Evolutionary conservation across 2,797 vertebrate genomes (phyloP).

Genomic region (Okamejei kenojei): DNA sequence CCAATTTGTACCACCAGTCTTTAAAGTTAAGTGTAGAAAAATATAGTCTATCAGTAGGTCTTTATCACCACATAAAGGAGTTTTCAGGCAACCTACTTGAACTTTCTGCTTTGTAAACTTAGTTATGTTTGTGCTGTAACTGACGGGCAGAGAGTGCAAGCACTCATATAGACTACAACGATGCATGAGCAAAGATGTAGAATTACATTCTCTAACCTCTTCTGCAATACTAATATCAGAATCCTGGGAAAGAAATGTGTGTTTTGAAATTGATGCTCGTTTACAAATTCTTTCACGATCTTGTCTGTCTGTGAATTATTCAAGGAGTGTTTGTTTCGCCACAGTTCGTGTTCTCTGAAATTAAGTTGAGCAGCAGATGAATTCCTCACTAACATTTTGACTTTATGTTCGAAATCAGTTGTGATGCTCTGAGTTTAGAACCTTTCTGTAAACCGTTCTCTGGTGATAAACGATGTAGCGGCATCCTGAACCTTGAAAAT

Average conservation of each 20-base stretch:
- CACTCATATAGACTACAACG: not conserved
- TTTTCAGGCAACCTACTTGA: slow-evolving; percentile 7
- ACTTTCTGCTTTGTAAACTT: not conserved
- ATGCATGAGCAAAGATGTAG: not conserved
- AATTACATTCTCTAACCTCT: not conserved
- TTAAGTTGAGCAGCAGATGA: not conserved
- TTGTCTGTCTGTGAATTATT: not conserved
- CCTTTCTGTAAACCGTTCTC: not conserved
- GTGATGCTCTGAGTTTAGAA: not conserved
- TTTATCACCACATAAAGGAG: not conserved
- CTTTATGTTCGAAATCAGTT: not conserved
- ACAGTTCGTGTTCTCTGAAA: not conserved
- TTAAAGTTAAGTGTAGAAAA: slow-evolving; percentile 18
- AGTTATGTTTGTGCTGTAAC: not conserved
- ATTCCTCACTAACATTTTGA: not conserved
- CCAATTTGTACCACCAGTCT: not conserved
- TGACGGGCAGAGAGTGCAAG: not conserved
- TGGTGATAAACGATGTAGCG: not conserved
- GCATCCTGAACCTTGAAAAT: not conserved
- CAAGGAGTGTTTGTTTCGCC: not conserved
- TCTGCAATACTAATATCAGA: not conserved
- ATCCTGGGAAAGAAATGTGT: not conserved
- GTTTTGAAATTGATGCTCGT: no score
- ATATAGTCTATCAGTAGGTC: not conserved
- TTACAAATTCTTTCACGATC: not conserved